Percentiles rank a stretch among this genome's conserved stretches.
Evolutionary conservation across 2,888 invertebrate genomes (phyloP).

Genomic region (Pristionchus arcanus): DNA sequence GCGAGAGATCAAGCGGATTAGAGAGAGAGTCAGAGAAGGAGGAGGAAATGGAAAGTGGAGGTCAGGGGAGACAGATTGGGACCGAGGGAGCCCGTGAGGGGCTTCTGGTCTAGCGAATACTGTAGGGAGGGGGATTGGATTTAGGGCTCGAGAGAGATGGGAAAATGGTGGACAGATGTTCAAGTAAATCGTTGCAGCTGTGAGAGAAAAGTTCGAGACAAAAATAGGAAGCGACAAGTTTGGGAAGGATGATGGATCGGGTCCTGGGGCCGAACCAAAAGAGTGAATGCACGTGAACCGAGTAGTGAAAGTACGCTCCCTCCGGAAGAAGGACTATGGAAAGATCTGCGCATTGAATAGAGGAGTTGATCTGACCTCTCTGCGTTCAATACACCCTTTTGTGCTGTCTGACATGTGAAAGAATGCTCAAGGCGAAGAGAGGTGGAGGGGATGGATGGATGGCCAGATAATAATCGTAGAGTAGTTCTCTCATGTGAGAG

Average conservation of each 20-base stretch:
- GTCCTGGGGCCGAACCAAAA: too few species aligned
- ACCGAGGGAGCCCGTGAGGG: not conserved
- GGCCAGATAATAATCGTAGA: conserved; percentile 35
- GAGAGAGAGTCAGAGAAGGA: not conserved
- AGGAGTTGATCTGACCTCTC: too few species aligned
- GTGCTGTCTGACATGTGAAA: not conserved
- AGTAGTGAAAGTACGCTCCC: not conserved
- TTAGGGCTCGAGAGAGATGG: not conserved
- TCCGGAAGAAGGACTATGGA: conserved; percentile 1
- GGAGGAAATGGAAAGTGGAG: not conserved
- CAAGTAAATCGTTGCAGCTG: not conserved
- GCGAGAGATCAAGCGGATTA: not conserved
- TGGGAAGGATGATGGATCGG: not conserved
- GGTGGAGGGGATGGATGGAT: not conserved
- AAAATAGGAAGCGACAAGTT: not conserved
- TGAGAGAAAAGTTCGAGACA: not conserved
- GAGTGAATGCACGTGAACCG: too few species aligned
- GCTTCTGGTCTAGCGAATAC: not conserved
- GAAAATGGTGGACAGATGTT: not conserved
- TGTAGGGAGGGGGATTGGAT: not conserved
- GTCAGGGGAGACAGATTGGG: not conserved
- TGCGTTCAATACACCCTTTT: too few species aligned
- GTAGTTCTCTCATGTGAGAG: conserved; percentile 32
- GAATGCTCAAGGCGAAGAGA: not conserved
- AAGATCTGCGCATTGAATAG: not conserved